Evolutionary conservation across 2,797 vertebrate genomes (phyloP), one percentile per base, ranked within the genome.

Genomic region (Sebastes ruberrimus): DNA sequence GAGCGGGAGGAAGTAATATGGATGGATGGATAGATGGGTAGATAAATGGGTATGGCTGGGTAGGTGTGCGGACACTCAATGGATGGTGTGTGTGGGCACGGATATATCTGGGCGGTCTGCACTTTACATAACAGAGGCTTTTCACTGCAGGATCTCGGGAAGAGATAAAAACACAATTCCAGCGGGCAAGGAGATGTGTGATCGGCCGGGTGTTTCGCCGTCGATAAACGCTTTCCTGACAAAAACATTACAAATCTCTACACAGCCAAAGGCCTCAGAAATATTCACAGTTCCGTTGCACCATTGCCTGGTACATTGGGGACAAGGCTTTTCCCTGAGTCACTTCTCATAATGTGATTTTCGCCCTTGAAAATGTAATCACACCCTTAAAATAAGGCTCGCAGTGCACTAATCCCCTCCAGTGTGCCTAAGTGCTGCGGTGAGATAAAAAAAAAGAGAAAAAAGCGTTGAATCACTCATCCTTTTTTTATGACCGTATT

Each of bases 291-390:
- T 55, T 62, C 67, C 3, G 8, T 70, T 32, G 80, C 82, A 66
- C 18, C 67, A 9, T 1, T 1, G 76, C 28, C 28, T 55, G 69
- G 57, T 42, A 28, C 83, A 62, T 64, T 0, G 4, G 84, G 80
- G 71, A 90, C 81, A 3, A 56, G 76, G 70, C 78, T 88, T 82
- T 84, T 88, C 71, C 82, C 83, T 70, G 83, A 91, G 76, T 90
- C 88, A 80, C 81, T 78, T 67, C 69, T 86, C 46, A 28, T 89
- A 88, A 89, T 88, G 78, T 86, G 89, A 94, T 92, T 89, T 90
- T 80, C 49, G 74, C 78, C 89, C 89, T 92, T 92, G 88, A 93
- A 92, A 92, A 86, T 88, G 86, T 89, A 91, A 91, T 86, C 86
- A 73, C 82, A 91, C 84, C 75, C 64, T 89, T 91, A 85, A 92